Evolutionary conservation across 2,888 invertebrate genomes (phyloP), one percentile per base, ranked within the genome.

Genomic region (Rhingia rostrata): DNA sequence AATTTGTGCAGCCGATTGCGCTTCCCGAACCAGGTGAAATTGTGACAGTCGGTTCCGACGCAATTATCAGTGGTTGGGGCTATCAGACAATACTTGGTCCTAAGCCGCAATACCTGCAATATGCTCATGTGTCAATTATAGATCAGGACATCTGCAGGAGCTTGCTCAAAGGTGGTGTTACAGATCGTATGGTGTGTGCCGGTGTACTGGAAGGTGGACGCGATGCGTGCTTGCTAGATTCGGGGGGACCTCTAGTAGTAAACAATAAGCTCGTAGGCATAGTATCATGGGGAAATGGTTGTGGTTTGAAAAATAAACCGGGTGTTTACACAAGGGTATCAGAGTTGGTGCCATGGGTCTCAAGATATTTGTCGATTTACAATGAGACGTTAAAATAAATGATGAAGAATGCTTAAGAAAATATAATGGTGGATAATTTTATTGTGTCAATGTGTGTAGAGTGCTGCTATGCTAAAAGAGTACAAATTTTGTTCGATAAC

Each of bases 181-280:
- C 93, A 0, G 88, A 92, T 0, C 91, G 90, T 0, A 93, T 94
- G 93, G 84, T 94, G 0, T 94, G 94, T 86, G 94, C 94, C 37
- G 94, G 94, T 0, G 88, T 88, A 0, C 88, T 90, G 0, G 87
- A 89, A 33, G 94, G 94, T 10, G 93, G 93, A 7, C 80, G 87
- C 0, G 89, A 90, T 77, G 87, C 89, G 6, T 90, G 90, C 41
- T 86, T 87, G 74, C 87, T 88, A 88, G 90, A 90, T 47, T 90
- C 90, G 0, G 90, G 90, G 4, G 89, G 90, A 0, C 90, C 90
- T 0, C 60, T 90, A 32, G 87, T 88, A 1, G 80, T 85, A 32
- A 67, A 86, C 12, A 69, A 82, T 2, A 75, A 86, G 33, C 86
- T 89, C 7, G 86, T 88, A 9, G 90, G 90, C 6, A 83, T 90